phyloP scores from a whole-genome alignment of 2,888 invertebrate species.

The Seira ritae region DNA sequence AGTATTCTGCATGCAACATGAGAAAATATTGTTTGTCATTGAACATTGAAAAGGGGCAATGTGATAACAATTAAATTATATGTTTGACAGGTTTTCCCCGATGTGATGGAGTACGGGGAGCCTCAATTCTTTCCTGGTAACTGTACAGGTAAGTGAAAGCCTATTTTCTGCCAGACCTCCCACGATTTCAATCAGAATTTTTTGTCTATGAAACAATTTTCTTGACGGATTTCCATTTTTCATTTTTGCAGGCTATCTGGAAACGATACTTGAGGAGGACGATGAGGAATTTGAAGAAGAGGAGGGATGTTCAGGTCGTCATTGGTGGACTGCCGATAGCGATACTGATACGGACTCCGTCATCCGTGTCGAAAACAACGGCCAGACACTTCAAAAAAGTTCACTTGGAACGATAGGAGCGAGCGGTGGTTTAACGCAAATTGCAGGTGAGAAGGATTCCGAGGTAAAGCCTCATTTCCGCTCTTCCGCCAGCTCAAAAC shows the following conservation, averaged over 20 bases:
- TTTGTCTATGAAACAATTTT: background rate
- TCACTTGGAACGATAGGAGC: background rate
- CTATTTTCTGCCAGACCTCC: background rate
- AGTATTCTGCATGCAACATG: too few species aligned
- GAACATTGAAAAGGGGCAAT: too few species aligned
- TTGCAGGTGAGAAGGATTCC: slow-evolving; percentile 58
- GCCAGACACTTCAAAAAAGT: slow-evolving; percentile 38
- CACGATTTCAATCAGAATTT: slow-evolving; percentile 5
- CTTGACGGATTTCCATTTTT: background rate
- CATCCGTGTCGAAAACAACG: slow-evolving; percentile 69
- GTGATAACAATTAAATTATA: too few species aligned
- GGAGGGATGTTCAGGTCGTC: slow-evolving; percentile 73
- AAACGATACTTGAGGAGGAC: slow-evolving; percentile 74
- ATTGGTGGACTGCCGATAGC: slow-evolving; percentile 74
- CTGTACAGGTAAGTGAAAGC: slow-evolving; percentile 67
- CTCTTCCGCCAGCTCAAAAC: slow-evolving; percentile 70
- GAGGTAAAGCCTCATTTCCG: slow-evolving; percentile 69
- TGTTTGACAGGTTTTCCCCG: slow-evolving; percentile 73
- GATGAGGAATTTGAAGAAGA: slow-evolving; percentile 73
- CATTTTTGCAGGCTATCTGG: slow-evolving; percentile 69
- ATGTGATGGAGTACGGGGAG: slow-evolving; percentile 73
- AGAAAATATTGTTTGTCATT: too few species aligned
- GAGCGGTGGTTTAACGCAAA: background rate
- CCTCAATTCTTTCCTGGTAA: slow-evolving; percentile 72
- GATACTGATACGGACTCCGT: slow-evolving; percentile 74